Percentiles rank a stretch among this genome's conserved stretches.
Evolutionary conservation across 1,140 invertebrate species (phyloP).

Genomic region (Archegozetes longisetosus): DNA sequence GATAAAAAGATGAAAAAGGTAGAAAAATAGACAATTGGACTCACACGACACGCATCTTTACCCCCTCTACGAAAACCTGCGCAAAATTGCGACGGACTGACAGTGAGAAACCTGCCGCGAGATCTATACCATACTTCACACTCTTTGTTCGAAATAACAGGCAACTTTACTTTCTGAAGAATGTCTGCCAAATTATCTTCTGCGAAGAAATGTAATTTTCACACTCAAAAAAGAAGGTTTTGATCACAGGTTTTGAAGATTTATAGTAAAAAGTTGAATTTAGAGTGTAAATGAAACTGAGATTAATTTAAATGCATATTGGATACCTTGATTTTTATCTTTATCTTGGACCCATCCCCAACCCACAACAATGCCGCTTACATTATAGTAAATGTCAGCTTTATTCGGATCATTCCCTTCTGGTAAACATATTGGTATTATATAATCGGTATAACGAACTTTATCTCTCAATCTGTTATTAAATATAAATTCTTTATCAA

Average conservation of each 20-base stretch:
- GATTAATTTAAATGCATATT: not conserved
- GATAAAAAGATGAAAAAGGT: not conserved
- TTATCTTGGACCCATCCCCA: conserved; percentile 8
- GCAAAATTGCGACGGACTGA: conserved; percentile 24
- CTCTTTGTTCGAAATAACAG: conserved; percentile 49
- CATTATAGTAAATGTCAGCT: not conserved
- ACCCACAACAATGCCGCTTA: conserved; percentile 3
- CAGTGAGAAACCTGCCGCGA: conserved; percentile 23
- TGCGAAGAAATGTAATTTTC: not conserved
- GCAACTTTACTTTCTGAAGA: conserved; percentile 59
- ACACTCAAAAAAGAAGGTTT: no score
- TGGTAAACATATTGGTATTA: conserved; percentile 56
- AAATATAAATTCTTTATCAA: not conserved
- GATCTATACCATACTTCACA: conserved; percentile 58
- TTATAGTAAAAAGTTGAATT: no score
- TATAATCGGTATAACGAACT: conserved; percentile 45
- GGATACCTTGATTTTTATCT: not conserved
- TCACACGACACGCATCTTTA: conserved; percentile 30
- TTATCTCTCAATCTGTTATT: conserved; percentile 34
- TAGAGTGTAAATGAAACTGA: no score
- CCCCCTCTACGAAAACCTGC: conserved; percentile 28
- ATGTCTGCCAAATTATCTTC: conserved; percentile 16
- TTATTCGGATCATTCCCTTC: not conserved
- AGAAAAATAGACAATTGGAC: conserved; percentile 1
- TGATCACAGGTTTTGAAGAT: no score